Evolutionary conservation across 2,888 invertebrate species (phyloP), one percentile per base, ranked within the genome.

Genomic region (Dascillus cervinus): DNA sequence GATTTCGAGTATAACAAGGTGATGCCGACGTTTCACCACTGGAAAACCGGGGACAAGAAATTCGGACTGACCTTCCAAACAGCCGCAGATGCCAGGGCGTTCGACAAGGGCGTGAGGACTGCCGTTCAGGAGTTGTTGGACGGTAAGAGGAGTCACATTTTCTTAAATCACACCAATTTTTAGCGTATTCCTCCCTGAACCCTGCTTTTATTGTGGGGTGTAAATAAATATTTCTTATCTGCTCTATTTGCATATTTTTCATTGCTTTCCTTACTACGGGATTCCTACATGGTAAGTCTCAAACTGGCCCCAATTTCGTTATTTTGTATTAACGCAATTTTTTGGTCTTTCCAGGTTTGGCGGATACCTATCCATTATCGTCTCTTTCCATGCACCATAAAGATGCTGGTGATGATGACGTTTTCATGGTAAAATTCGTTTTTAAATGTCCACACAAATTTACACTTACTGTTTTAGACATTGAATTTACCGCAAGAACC

Each of bases 21-120:
- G 55, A 95, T 94, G 87, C 95, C 96, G 15, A 94, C 94, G 24
- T 96, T 96, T 75, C 94, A 95, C 71, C 95, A 95, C 68, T 96
- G 95, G 95, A 83, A 84, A 60, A 91, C 91, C 11, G 94, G 90
- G 35, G 90, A 92, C 68, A 89, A 90, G 67, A 82, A 88, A 48
- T 95, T 90, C 70, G 96, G 95, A 27, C 75, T 96, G 49, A 94
- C 94, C 29, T 96, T 96, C 72, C 91, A 91, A 66, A 90, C 92
- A 29, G 91, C 91, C 19, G 91, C 92, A 4, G 89, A 95, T 69
- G 94, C 92, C 17, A 70, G 91, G 43, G 90, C 91, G 31, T 95
- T 95, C 65, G 94, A 94, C 62, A 86, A 85, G 60, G 92, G 91
- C 20, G 88, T 95, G 9, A 70, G 88, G 47, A 82, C 79, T 36